These are phyloP conservation scores for Mercenaria mercenaria DNA, from an alignment of 1,140 invertebrate species.

Conservation along the genomic window DNA sequence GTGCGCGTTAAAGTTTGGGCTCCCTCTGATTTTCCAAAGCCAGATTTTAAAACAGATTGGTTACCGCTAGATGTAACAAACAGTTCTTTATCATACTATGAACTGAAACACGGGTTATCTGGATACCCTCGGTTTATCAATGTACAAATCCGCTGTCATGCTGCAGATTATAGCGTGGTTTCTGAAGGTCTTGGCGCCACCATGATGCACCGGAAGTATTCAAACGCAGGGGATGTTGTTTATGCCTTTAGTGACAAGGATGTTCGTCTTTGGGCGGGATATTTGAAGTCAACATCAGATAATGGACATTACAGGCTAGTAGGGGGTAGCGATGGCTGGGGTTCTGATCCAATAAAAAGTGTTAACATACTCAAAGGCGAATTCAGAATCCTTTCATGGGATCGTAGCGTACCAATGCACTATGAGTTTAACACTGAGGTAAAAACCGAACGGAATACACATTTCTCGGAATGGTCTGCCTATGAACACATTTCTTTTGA, in stretches of 20 bases:
- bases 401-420: neutral
- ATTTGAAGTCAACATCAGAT: neutral
- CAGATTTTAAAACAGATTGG: slow-evolving; percentile 40
- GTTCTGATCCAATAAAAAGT: neutral
- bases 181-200: slow-evolving; percentile 30
- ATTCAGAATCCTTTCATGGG: slow-evolving; percentile 28
- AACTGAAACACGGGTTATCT: neutral
- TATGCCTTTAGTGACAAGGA: neutral
- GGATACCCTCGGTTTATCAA: slow-evolving; percentile 25
- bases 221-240: neutral
- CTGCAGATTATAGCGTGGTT: neutral
- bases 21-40: neutral
- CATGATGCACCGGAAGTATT: neutral
- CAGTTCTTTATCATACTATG: neutral
- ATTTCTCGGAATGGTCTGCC: slow-evolving; percentile 11
- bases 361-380: neutral
- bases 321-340: neutral
- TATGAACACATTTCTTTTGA: neutral
- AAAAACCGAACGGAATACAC: neutral
- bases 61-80: slow-evolving; percentile 25
- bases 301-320: neutral
- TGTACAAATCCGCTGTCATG: slow-evolving; percentile 36
- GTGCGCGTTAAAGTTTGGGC: slow-evolving; percentile 39
- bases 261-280: slow-evolving; percentile 31
- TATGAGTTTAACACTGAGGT: neutral